A percentile compares a stretch with the other conserved stretches of the same genome.
These are phyloP conservation scores for Pangasius macronema DNA, from an alignment of 2,797 vertebrate species.

Conservation along the genomic window DNA sequence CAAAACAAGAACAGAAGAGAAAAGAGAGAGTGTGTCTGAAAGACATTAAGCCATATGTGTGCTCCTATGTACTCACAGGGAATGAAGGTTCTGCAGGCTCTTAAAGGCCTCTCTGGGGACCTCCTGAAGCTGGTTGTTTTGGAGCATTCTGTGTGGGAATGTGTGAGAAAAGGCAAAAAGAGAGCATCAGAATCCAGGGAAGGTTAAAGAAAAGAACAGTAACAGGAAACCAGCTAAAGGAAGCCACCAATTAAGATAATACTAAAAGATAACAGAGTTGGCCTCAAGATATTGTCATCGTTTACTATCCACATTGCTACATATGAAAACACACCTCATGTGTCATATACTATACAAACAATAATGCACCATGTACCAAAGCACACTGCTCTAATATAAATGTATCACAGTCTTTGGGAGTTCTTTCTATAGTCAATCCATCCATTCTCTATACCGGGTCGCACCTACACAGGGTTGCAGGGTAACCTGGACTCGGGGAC, in stretches of 20 bases:
- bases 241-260: slow-evolving; percentile 1
- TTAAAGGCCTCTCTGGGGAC: slow-evolving; percentile 86
- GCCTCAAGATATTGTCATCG: not conserved
- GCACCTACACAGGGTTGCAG: too few relatives aligned
- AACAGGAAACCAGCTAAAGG: slow-evolving; percentile 4
- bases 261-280: not conserved
- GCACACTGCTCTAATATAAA: not conserved
- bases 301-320: not conserved
- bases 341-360: not conserved
- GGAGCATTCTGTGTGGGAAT: slow-evolving; percentile 84
- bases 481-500: too few relatives aligned
- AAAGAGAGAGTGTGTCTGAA: slow-evolving; percentile 37
- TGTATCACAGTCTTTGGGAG: not conserved
- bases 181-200: not conserved
- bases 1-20: slow-evolving; percentile 26
- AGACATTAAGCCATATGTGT: slow-evolving; percentile 22
- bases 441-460: too few relatives aligned
- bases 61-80: slow-evolving; percentile 80
- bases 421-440: not conserved
- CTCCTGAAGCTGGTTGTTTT: slow-evolving; percentile 88
- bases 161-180: slow-evolving; percentile 44
- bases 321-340: not conserved
- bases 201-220: not conserved
- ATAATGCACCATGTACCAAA: not conserved
- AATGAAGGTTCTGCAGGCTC: slow-evolving; percentile 85